A percentile compares a stretch with the other conserved stretches of the same genome.
These are phyloP conservation scores for Chelonia mydas DNA, from an alignment of 2,797 vertebrate species.

Conservation along the genomic window DNA sequence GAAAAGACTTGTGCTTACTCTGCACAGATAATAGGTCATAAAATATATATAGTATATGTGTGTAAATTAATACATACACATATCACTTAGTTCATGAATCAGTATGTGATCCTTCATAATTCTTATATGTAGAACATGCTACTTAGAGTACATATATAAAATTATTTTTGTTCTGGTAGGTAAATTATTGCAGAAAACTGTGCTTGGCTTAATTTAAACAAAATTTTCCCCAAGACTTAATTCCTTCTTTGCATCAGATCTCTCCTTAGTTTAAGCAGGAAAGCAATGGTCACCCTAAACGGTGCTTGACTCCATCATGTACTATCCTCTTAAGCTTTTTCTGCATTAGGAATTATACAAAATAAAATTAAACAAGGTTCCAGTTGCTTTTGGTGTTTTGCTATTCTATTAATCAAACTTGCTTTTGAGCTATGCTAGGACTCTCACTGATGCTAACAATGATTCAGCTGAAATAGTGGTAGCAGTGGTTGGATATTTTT, in stretches of 20 bases:
- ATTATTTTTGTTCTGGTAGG: background rate
- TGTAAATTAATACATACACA: background rate
- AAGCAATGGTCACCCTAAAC: background rate
- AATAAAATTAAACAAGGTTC: background rate
- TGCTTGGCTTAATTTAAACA: background rate
- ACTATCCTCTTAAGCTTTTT: background rate
- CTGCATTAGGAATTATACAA: background rate
- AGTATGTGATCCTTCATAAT: background rate
- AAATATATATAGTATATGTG: background rate
- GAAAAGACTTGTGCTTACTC: accelerated
- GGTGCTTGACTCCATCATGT: background rate
- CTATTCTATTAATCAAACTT: background rate
- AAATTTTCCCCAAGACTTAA: background rate
- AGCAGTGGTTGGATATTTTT: background rate
- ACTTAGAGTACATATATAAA: background rate
- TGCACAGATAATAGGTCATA: background rate
- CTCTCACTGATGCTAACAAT: background rate
- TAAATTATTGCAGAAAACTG: background rate
- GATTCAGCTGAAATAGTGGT: background rate
- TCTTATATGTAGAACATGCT: background rate
- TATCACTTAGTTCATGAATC: background rate
- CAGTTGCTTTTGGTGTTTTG: background rate
- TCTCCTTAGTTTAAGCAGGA: background rate
- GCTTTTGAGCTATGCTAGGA: background rate
- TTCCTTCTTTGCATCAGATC: background rate